These are phyloP conservation scores for Psilopogon haemacephalus DNA, from an alignment of 2,113 vertebrate species.

Conservation along the genomic window DNA sequence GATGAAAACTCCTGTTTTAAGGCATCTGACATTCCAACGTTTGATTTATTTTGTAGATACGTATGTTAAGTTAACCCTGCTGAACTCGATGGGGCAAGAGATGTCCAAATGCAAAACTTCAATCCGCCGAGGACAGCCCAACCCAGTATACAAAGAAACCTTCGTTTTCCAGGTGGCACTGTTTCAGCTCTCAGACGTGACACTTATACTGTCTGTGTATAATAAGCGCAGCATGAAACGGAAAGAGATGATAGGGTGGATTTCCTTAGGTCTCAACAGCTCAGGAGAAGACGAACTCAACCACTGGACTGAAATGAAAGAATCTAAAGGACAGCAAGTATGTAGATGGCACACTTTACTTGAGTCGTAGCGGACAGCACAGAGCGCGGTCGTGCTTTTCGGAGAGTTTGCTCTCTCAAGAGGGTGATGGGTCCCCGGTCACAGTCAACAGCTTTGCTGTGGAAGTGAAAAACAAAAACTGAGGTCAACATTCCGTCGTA, in stretches of 20 bases:
- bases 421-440: neutral
- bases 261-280: conserved; percentile 96
- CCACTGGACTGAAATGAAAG: conserved; percentile 98
- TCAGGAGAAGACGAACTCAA: conserved; percentile 95
- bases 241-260: conserved; percentile 98
- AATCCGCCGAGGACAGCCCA: conserved; percentile 92
- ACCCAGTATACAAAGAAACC: conserved; percentile 96
- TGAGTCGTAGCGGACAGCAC: conserved; percentile 80
- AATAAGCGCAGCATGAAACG: conserved; percentile 98
- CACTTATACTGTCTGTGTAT: conserved; percentile 95
- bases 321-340: conserved; percentile 95
- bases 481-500: conserved; percentile 56
- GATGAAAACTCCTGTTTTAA: neutral
- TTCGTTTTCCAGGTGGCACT: conserved; percentile 97
- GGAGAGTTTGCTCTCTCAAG: neutral
- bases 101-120: conserved; percentile 99
- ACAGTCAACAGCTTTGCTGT: neutral
- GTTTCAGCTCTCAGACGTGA: conserved; percentile 97
- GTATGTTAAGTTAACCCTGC: conserved; percentile 93
- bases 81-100: conserved; percentile 99
- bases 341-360: conserved; percentile 94
- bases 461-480: conserved; percentile 14
- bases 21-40: conserved; percentile 8
- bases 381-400: neutral
- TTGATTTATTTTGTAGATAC: conserved; percentile 84